Base-by-base conservation (phyloP, 2,113 vertebrate species). In the Megaleporinus macrocephalus region DNA sequence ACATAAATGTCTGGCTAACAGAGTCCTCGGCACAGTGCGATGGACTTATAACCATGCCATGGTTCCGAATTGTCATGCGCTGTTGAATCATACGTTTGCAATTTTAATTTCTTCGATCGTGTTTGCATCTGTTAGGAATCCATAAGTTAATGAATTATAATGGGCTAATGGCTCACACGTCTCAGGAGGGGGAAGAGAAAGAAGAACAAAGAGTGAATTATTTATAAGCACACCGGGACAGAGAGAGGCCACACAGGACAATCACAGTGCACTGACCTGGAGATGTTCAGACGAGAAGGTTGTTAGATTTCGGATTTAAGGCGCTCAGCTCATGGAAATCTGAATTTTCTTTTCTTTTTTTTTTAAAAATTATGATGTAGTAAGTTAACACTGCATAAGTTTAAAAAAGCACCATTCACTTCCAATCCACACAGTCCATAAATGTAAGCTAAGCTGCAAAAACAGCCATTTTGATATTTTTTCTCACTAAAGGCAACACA, bases 1-100 rank as follows among this genome's bases (percentile, higher is more conserved):
- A 27, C 14, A 22, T 20, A 0, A 27, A 20, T 44, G 20, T 70
- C 47, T 11, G 41, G 41, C 41, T 0, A 22, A 29, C 47, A 14
- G 44, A 24, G 13, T 49, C 14, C 16, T 0, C 41, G 27, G 69
- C 44, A 61, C 29, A 36, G 1, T 11, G 15, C 12, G 18, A 4
- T 1, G 11, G 29, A 20, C 65, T 79, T 20, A 16, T 24, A 24
- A 14, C 14, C 9, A 30, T 36, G 70, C 30, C 86, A 69, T 86
- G 89, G 90, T 91, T 69, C 89, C 91, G 89, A 88, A 76, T 57
- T 26, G 1, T 24, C 49, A 29, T 24, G 55, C 30, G 33, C 76
- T 47, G 81, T 14, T 11, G 29, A 36, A 4, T 36, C 36, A 36
- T n/a, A 14, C 18, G 16, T 2, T 53, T 73, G 59, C 44, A 27